Conservation (phyloP, 2,797 vertebrate genomes). For the Pygocentrus nattereri region DNA sequence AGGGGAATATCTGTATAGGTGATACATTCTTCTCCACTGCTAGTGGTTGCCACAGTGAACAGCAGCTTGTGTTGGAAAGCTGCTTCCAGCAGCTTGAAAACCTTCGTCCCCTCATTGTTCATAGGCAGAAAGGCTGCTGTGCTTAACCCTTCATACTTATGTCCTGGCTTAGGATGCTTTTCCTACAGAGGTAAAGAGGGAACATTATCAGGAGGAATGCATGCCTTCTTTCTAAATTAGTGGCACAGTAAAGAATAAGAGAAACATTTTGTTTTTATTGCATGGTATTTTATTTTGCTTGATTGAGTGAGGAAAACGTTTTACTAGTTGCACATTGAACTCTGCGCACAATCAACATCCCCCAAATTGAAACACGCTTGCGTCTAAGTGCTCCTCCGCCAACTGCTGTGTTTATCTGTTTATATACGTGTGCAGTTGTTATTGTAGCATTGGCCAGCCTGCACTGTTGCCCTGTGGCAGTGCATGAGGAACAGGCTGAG, state of each 20-base stretch:
- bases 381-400: background rate
- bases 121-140: slow-evolving; percentile 69
- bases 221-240: background rate
- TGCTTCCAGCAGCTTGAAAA: slow-evolving; percentile 63
- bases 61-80: slow-evolving; percentile 69
- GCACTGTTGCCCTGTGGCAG: background rate
- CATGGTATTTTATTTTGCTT: background rate
- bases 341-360: background rate
- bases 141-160: slow-evolving; percentile 59
- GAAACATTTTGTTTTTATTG: background rate
- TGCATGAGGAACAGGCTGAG: slow-evolving; percentile 41
- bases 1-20: slow-evolving; percentile 65
- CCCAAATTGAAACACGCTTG: background rate
- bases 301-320: background rate
- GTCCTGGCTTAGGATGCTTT: slow-evolving; percentile 71
- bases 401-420: background rate
- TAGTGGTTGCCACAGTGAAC: slow-evolving; percentile 68
- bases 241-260: slow-evolving; percentile 8
- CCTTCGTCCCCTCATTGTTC: slow-evolving; percentile 62
- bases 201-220: background rate
- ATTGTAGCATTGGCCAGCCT: slow-evolving; percentile 23
- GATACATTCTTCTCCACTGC: slow-evolving; percentile 60
- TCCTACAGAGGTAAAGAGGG: slow-evolving; percentile 59
- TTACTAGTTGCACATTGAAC: background rate
- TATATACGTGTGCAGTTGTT: background rate